phyloP scores from a whole-genome alignment of 2,113 vertebrate species.

The Isichthys henryi region DNA sequence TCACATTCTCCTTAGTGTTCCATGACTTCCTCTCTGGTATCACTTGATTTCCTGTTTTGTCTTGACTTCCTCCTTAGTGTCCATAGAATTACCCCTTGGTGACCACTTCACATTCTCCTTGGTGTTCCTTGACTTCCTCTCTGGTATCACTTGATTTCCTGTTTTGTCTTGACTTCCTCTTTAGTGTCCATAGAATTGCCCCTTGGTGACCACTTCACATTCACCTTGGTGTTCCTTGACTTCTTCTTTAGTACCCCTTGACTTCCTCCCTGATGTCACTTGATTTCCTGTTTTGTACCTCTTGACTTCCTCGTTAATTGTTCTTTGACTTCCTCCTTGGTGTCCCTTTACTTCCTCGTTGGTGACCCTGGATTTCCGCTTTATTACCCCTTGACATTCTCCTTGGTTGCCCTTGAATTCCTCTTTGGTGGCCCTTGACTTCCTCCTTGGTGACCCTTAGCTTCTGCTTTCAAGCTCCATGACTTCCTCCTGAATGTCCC shows the following conservation, averaged over 20 bases:
- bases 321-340: no score
- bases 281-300: background rate
- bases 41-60: background rate
- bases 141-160: background rate
- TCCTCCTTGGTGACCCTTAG: background rate
- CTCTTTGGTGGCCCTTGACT: background rate
- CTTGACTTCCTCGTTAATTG: background rate
- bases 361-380: no score
- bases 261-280: background rate
- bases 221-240: background rate
- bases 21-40: background rate
- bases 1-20: background rate
- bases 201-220: background rate
- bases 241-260: no score
- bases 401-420: background rate
- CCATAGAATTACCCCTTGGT: background rate
- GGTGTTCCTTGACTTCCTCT: background rate
- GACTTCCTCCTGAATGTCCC: background rate
- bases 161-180: background rate
- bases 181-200: no score
- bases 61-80: background rate
- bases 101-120: background rate
- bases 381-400: background rate
- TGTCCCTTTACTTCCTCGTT: background rate
- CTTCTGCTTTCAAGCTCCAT: background rate